A percentile compares a stretch with the other conserved stretches of the same genome.
Conservation (phyloP, 2,113 vertebrate genomes). For the Sceloporus tristichus region DNA sequence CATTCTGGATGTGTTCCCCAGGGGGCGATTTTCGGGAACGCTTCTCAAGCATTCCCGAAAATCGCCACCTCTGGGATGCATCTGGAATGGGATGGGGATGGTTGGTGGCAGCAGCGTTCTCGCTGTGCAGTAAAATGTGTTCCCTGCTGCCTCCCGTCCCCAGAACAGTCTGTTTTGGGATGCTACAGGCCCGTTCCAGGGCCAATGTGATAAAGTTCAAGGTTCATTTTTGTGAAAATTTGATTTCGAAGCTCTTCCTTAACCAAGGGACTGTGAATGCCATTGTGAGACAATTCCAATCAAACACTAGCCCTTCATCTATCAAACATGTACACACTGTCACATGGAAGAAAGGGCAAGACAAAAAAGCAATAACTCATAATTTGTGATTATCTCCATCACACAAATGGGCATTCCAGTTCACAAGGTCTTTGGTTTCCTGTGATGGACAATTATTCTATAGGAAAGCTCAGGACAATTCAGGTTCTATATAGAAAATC, state of each 20-base stretch:
- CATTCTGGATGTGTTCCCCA: too few relatives aligned
- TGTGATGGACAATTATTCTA: constrained; percentile 36
- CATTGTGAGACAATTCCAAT: neutral
- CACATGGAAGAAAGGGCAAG: constrained; percentile 35
- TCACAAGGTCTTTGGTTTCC: constrained; percentile 36
- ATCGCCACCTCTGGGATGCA: too few relatives aligned
- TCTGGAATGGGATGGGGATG: too few relatives aligned
- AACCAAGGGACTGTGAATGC: neutral
- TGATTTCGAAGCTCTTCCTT: neutral
- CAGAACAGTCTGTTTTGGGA: too few relatives aligned
- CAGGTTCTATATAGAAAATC: constrained; percentile 50
- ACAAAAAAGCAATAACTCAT: neutral
- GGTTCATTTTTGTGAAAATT: neutral
- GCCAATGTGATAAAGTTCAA: too few relatives aligned
- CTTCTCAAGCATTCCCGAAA: too few relatives aligned
- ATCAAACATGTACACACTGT: neutral
- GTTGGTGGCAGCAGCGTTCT: too few relatives aligned
- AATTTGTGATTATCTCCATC: constrained; percentile 23
- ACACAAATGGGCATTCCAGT: constrained; percentile 47
- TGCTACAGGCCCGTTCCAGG: too few relatives aligned
- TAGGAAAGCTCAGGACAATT: constrained; percentile 45
- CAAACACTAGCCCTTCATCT: neutral
- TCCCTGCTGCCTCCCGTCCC: too few relatives aligned
- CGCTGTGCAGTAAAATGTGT: too few relatives aligned
- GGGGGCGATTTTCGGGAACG: too few relatives aligned